Evolutionary conservation across 2,113 vertebrate species (phyloP), one percentile per base, ranked within the genome.

Genomic region (Lynx canadensis): DNA sequence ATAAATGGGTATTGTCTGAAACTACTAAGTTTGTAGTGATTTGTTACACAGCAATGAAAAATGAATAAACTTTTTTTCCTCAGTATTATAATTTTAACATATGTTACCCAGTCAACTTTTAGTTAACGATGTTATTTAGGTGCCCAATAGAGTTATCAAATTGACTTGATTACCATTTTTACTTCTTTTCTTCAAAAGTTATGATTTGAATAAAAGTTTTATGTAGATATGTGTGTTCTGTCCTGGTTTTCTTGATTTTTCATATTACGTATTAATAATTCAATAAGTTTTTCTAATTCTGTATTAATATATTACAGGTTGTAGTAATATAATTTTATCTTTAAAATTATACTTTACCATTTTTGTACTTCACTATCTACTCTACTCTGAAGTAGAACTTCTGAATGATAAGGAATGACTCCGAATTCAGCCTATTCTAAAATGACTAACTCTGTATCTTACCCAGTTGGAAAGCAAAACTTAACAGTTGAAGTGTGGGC

Each of bases 41-140:
- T 92, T 86, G 48, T 95, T 81, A 63, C 16, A 90, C 29, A 94
- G 33, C 69, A 74, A 3, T 93, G 45, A 27, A 66, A 93, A 89
- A 36, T 65, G 11, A 66, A 38, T 69, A 33, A 1, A 48, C 9
- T 74, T 0, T 55, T 73, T 80, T 60, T 68, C 21, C 10, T 85
- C 25, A 85, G 33, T 60, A 38, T 78, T 96, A 12, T 79, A 71
- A 45, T 93, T 97, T 80, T 95, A 66, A 57, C 92, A 84, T 89
- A 60, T 84, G n/a, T 69, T 23, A 80, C 52, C 27, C 21, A 95
- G 31, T 60, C 31, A 95, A 12, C 66, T 78, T 12, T 91, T 50
- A 76, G 55, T 89, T 33, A 92, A 1, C 71, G 29, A 88, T 66
- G 5, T 5, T 81, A 48, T 93, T 92, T 95, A 88, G 52, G 6